Evolutionary conservation across 2,113 vertebrate species (phyloP).

Genomic region (Protomyctophum bolini): DNA sequence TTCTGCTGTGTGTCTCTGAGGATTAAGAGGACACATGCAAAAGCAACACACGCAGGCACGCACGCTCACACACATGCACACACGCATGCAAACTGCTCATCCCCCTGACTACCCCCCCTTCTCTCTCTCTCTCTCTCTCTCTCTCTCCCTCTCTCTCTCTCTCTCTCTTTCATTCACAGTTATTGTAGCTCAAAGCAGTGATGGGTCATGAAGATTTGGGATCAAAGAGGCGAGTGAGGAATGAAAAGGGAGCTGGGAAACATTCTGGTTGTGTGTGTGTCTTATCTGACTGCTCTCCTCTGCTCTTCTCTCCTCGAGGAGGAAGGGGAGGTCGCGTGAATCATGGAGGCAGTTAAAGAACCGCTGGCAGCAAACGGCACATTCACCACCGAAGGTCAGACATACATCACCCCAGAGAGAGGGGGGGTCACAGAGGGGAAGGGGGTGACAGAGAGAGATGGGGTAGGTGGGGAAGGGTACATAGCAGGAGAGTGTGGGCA

Average conservation of each 20-base stretch:
- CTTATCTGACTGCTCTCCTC: conserved; percentile 51
- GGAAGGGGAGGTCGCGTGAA: conserved; percentile 71
- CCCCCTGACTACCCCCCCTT: background rate
- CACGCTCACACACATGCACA: too few relatives aligned
- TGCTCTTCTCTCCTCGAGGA: conserved; percentile 55
- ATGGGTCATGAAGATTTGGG: conserved; percentile 56
- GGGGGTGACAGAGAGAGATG: too few relatives aligned
- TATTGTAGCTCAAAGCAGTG: conserved; percentile 64
- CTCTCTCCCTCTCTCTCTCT: conserved; percentile 14
- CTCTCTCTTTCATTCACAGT: conserved; percentile 43
- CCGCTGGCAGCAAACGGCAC: conserved; percentile 63
- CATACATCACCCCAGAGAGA: conserved; percentile 60
- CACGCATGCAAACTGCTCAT: too few relatives aligned
- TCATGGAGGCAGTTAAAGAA: conserved; percentile 69
- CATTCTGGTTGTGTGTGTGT: conserved; percentile 50
- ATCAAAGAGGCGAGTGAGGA: background rate
- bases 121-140: background rate
- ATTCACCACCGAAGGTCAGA: conserved; percentile 67
- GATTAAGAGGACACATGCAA: too few relatives aligned
- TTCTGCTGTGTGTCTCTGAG: too few relatives aligned
- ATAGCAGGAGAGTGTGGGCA: conserved; percentile 5
- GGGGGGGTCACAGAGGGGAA: conserved; percentile 10
- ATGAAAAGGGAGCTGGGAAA: conserved; percentile 6
- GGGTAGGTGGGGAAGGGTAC: background rate
- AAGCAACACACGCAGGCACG: too few relatives aligned